phyloP scores from a whole-genome alignment of 2,797 vertebrate species.

The Erpetoichthys calabaricus region DNA sequence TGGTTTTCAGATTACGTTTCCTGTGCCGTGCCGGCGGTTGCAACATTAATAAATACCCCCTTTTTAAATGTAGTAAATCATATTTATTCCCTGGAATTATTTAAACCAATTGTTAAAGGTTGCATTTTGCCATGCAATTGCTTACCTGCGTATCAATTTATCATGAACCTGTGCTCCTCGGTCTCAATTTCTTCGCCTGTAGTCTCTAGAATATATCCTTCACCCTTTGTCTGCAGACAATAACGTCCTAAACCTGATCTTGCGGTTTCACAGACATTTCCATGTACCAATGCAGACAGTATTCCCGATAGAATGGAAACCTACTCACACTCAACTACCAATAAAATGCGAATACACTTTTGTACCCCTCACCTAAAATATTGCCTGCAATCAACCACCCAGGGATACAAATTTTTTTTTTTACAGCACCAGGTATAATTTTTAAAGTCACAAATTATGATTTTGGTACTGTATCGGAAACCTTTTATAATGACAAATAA shows the following conservation, averaged over 20 bases:
- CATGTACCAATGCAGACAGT: slow-evolving; percentile 81
- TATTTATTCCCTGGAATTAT: slow-evolving; percentile 58
- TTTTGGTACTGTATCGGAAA: slow-evolving; percentile 63
- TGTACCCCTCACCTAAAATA: slow-evolving; percentile 59
- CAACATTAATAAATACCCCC: slow-evolving; percentile 60
- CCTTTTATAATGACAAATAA: slow-evolving; percentile 88
- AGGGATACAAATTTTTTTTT: slow-evolving; percentile 41
- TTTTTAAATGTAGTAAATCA: slow-evolving; percentile 69
- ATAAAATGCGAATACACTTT: slow-evolving; percentile 80
- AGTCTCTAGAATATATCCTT: slow-evolving; percentile 82
- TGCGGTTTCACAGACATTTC: slow-evolving; percentile 92
- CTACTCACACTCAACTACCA: slow-evolving; percentile 87
- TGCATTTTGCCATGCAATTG: slow-evolving; percentile 79
- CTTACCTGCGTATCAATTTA: slow-evolving; percentile 98
- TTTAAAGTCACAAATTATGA: slow-evolving; percentile 49
- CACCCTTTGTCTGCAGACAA: slow-evolving; percentile 95
- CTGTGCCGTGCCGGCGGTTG: slow-evolving; percentile 33
- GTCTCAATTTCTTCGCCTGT: slow-evolving; percentile 68
- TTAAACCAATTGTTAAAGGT: slow-evolving; percentile 75
- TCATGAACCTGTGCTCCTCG: slow-evolving; percentile 75
- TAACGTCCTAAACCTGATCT: slow-evolving; percentile 96
- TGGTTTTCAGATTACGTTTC: slow-evolving; percentile 26
- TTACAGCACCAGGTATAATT: slow-evolving; percentile 28
- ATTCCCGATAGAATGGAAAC: slow-evolving; percentile 97
- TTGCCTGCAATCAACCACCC: slow-evolving; percentile 53